Base-by-base conservation (phyloP, 2,888 invertebrate genomes). In the Automeris io region DNA sequence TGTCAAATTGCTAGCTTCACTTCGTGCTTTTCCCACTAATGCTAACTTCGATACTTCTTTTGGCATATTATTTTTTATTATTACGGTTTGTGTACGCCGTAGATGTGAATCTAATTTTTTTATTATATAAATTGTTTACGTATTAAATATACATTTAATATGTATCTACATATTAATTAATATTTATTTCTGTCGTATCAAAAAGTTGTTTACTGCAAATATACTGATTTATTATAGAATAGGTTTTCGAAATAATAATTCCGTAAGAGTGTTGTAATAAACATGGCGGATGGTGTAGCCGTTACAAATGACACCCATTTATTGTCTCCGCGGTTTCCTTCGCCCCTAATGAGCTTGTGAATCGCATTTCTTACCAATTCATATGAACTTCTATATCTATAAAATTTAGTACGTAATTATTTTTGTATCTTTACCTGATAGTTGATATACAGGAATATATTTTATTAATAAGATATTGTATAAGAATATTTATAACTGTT, bases 271-370 rank as follows among this genome's bases (percentile, higher is more conserved):
- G 49, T 54, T 49, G 51, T 55, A 58, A 57, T 61, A 57, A 62
- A 61, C 60, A 61, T 57, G 58, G 55, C 43, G 52, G 49, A 53
- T 53, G 58, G 62, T 53, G 54, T 57, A 58, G 53, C 57, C 42
- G 50, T 58, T 53, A 69, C 56, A 67, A 69, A 70, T 67, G 61
- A 45, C 43, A 32, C 24, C 51, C 57, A 67, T 71, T 67, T 61
- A 61, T 67, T 59, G 59, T 61, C 57, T 61, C 47, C 49, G 59
- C 53, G 55, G 55, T 52, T 57, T 49, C 48, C 54, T 61, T 62
- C 56, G 52, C 53, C 62, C 57, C 56, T 68, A 67, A 70, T 65
- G 65, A 66, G 54, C 43, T 54, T 40, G 42, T 47, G 57, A 61
- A 61, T 62, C 57, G 54, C 55, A 57, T 60, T 62, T 45, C 49